These are phyloP conservation scores for Polia nebulosa DNA, from an alignment of 2,888 invertebrate species.

Conservation along the genomic window DNA sequence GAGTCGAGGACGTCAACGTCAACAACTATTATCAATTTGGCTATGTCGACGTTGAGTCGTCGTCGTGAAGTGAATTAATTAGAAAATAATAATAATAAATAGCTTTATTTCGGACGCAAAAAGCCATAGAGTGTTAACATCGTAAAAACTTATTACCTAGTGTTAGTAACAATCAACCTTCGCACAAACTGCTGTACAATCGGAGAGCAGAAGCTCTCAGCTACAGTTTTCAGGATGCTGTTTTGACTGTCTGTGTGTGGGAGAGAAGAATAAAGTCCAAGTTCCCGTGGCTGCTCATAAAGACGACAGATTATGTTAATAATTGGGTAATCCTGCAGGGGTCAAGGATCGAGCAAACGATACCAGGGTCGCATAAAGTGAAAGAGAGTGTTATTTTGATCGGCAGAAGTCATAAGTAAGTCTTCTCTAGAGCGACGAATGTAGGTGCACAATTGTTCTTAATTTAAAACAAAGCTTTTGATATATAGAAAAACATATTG, in stretches of 20 bases:
- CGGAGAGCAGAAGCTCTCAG: no score
- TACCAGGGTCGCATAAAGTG: slow-evolving; percentile 5
- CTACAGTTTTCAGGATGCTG: no score
- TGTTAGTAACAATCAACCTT: no score
- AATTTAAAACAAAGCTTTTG: not conserved
- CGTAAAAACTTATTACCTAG: no score
- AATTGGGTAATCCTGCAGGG: not conserved
- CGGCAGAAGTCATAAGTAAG: no score
- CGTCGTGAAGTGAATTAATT: not conserved
- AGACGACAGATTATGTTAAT: not conserved
- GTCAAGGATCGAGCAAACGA: not conserved
- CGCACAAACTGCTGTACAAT: no score
- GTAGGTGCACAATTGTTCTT: not conserved
- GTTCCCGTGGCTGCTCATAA: not conserved
- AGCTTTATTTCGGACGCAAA: no score
- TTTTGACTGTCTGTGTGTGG: no score
- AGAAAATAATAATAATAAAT: no score
- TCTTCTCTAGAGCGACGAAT: not conserved
- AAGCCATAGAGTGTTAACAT: no score
- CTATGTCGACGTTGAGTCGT: not conserved
- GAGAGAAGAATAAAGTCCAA: not conserved
- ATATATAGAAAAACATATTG: not conserved
- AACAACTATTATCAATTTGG: no score
- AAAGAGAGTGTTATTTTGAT: not conserved
- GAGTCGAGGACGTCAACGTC: not conserved